Conservation (phyloP, 1,140 invertebrate species). For the Lordiphosa collinella region DNA sequence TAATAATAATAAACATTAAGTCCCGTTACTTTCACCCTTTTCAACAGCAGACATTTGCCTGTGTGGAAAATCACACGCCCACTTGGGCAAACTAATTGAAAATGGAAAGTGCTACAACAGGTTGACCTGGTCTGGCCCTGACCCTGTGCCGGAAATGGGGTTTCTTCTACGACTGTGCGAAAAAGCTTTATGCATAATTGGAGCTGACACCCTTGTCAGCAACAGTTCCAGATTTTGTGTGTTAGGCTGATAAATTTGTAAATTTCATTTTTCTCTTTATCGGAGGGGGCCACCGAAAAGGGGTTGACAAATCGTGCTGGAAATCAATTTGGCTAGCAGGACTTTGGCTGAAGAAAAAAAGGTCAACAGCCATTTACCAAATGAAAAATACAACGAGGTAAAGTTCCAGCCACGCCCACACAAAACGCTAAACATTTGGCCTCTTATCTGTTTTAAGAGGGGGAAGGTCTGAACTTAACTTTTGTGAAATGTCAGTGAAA, state of each 20-base stretch:
- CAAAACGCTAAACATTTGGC: constrained; percentile 21
- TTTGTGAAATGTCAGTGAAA: constrained; percentile 72
- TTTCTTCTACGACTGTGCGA: constrained; percentile 2
- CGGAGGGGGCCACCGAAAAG: constrained; percentile 16
- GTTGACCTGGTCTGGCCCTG: constrained; percentile 24
- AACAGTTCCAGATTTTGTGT: constrained; percentile 54
- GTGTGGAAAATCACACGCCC: constrained; percentile 73
- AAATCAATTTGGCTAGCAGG: constrained; percentile 58
- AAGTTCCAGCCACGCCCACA: constrained; percentile 40
- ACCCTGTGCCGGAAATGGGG: constrained; percentile 30
- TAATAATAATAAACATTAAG: constrained; percentile 76
- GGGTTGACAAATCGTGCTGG: constrained; percentile 74
- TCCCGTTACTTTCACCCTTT: constrained; percentile 59
- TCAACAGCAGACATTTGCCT: constrained; percentile 49
- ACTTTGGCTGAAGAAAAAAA: constrained; percentile 33
- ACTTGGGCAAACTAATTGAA: constrained; percentile 71
- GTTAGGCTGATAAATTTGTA: constrained; percentile 57
- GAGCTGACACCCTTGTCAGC: constrained; percentile 67
- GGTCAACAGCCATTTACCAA: constrained; percentile 69
- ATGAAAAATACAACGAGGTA: constrained; percentile 44
- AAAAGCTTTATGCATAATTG: constrained; percentile 62
- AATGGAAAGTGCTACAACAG: constrained; percentile 68
- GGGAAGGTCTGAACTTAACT: constrained; percentile 17
- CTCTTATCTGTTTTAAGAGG: constrained; percentile 48
- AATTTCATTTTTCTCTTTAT: constrained; percentile 6